Base-by-base conservation (phyloP, 2,888 invertebrate species). In the Lissonota sp. region DNA sequence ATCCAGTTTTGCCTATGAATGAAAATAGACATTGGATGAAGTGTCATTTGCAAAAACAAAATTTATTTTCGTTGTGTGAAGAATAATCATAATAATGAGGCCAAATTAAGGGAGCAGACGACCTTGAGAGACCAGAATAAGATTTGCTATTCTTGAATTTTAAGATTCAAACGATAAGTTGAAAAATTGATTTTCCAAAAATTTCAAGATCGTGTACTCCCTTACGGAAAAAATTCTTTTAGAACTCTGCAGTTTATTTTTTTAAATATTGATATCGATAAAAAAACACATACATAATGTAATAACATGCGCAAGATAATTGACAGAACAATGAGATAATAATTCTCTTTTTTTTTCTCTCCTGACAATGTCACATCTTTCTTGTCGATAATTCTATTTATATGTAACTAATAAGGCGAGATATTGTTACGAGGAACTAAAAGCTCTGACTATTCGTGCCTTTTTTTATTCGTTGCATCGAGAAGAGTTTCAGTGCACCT, bases 211-310 rank as follows among this genome's bases (percentile, higher is more conserved):
- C 1, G 26, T 26, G 26, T 2, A 26, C 26, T 26, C 26, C 26
- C 26, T 53, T 6, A 12, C 3, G 40, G 12, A 44, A 55, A 67
- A 40, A n/a, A 57, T 44, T 69, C 49, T 79, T 26, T 79, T 63
- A 66, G 55, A 84, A 86, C 73, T 81, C 84, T 84, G 80, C 83
- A 83, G 86, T 87, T 85, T 91, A 91, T 91, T 91, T 91, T 26
- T 26, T 91, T 90, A 86, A 91, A 91, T 91, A 90, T 91, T 89
- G 88, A 89, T 89, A 91, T 89, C 87, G 88, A 90, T 91, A 91
- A 80, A 86, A 92, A 91, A 91, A 91, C 88, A 89, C 90, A 87
- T 90, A 91, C 88, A 88, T 88, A 26, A 26, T 26, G 3, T 26
- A 26, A 26, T 26, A 90, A 90, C 88, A 90, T 90, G 88, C 89